Evolutionary conservation across 1,140 invertebrate genomes (phyloP).

Genomic region (Brachionus koreanus): DNA sequence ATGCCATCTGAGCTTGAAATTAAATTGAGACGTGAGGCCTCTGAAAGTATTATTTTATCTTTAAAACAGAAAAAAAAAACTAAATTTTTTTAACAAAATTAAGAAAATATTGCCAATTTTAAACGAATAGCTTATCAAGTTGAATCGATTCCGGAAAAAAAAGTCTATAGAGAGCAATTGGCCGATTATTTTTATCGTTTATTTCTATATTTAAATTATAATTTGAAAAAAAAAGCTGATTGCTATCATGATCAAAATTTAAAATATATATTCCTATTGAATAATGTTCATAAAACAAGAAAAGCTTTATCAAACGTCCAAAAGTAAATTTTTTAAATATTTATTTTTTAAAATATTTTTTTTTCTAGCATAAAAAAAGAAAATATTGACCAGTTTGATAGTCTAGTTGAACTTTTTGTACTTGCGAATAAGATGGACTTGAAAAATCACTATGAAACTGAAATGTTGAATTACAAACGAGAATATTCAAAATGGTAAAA

Average conservation of each 20-base stretch:
- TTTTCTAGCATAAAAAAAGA: neutral
- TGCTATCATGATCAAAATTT: slow-evolving; percentile 33
- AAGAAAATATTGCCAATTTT: slow-evolving; percentile 2
- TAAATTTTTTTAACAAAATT: neutral
- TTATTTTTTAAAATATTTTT: neutral
- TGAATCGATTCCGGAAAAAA: slow-evolving; percentile 4
- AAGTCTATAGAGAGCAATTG: neutral
- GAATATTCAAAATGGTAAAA: slow-evolving; percentile 43
- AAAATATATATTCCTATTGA: slow-evolving; percentile 6
- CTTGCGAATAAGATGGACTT: neutral
- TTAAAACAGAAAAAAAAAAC: neutral
- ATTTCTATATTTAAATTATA: slow-evolving; percentile 36
- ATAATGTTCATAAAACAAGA: slow-evolving; percentile 13
- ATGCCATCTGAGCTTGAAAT: slow-evolving; percentile 32
- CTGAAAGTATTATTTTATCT: neutral
- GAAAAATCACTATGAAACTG: slow-evolving; percentile 26
- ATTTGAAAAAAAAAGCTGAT: slow-evolving; percentile 38
- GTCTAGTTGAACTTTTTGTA: neutral
- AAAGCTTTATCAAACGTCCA: neutral
- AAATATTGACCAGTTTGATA: neutral
- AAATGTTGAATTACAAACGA: slow-evolving; percentile 33
- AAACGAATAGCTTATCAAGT: slow-evolving; percentile 36
- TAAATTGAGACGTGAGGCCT: neutral
- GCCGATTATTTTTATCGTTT: slow-evolving; percentile 36
- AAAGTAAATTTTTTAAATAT: neutral